Evolutionary conservation across 2,113 vertebrate genomes (phyloP).

Genomic region (Phylloscopus whistleri): DNA sequence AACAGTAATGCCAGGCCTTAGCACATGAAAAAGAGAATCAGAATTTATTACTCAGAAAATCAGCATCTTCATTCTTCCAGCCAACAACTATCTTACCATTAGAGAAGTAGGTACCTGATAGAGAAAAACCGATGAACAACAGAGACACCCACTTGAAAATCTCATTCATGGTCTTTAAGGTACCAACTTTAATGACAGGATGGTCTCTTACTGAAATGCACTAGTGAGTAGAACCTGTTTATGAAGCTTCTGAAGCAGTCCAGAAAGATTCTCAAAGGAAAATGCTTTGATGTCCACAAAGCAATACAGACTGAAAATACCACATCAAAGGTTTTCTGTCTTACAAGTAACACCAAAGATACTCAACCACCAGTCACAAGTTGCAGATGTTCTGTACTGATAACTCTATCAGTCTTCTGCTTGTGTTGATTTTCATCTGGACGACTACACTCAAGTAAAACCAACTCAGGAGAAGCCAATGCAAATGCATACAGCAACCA

Average conservation of each 20-base stretch:
- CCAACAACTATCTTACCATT: not conserved
- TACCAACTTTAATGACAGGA: accelerated
- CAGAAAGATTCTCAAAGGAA: not conserved
- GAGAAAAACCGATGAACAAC: not conserved
- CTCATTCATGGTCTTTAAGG: not conserved
- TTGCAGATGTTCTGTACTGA: not conserved
- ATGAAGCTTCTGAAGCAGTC: not conserved
- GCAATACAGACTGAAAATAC: not conserved
- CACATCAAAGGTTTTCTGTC: not conserved
- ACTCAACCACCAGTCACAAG: not conserved
- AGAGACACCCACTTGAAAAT: not conserved
- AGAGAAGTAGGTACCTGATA: not conserved
- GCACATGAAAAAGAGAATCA: not conserved
- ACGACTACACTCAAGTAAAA: not conserved
- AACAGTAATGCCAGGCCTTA: not conserved
- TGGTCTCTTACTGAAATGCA: not conserved
- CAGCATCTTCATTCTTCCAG: not conserved
- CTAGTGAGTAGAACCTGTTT: not conserved
- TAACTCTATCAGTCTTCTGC: not conserved
- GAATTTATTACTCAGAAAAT: not conserved
- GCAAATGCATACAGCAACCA: not conserved
- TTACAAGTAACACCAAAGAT: not conserved
- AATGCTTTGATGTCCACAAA: not conserved
- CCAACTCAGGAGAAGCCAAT: not conserved
- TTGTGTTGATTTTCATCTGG: not conserved